Evolutionary conservation across 92 coral and sea anemone species (phyloP).

Genomic region (Actinernus sp.): DNA sequence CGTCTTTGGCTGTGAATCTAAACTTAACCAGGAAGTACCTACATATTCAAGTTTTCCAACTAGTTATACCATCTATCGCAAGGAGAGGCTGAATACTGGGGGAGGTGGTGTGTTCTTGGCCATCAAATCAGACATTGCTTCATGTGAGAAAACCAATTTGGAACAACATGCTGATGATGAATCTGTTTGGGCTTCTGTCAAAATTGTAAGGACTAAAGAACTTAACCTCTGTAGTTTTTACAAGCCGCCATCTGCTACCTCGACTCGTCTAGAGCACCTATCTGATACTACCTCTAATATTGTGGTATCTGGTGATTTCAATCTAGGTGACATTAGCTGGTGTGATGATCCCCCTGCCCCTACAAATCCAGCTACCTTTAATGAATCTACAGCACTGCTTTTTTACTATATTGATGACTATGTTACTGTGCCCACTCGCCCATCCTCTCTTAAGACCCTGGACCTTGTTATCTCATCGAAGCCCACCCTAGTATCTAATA

Average conservation of each 20-base stretch:
- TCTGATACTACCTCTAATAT: not conserved
- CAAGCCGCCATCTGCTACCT: not conserved
- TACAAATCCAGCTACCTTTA: not conserved
- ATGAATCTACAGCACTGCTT: not conserved
- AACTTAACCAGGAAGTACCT: constrained; percentile 42
- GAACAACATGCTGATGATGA: constrained; percentile 29
- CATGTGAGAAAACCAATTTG: constrained; percentile 14
- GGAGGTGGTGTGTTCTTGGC: constrained; percentile 63
- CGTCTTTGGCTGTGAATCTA: constrained; percentile 59
- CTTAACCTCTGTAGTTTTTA: not conserved
- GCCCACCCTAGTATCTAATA: constrained; percentile 13
- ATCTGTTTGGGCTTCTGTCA: constrained; percentile 54
- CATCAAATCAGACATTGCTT: constrained; percentile 38
- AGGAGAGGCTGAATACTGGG: constrained; percentile 15
- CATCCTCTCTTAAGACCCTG: constrained; percentile 9
- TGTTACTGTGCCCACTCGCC: constrained; percentile 43
- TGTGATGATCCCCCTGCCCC: constrained; percentile 5
- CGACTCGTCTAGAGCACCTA: not conserved
- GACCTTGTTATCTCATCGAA: constrained; percentile 16
- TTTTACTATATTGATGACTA: constrained; percentile 6
- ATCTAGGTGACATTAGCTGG: constrained; percentile 11
- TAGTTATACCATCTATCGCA: constrained; percentile 27
- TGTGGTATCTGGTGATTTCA: not conserved
- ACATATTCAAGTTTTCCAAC: constrained; percentile 39
- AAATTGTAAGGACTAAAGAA: constrained; percentile 14